Conservation (phyloP, 1,140 invertebrate species). For the Oncopodura yosiiana region DNA sequence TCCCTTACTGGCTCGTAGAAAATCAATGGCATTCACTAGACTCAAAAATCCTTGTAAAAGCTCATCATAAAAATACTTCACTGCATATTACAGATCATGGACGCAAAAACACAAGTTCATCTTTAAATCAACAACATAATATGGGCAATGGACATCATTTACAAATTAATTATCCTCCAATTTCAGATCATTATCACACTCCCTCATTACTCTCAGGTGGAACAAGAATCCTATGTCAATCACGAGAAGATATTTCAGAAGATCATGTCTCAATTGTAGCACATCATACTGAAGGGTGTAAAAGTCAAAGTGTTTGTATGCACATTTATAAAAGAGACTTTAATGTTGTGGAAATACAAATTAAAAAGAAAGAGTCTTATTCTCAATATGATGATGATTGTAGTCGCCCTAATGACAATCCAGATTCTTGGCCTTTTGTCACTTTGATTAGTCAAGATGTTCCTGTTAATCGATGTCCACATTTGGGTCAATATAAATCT, state of each 20-base stretch:
- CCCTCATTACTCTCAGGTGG: conserved; percentile 19
- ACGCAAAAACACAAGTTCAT: conserved; percentile 28
- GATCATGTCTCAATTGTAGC: conserved; percentile 51
- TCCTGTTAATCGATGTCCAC: conserved; percentile 27
- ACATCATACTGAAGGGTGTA: conserved; percentile 63
- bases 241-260: conserved; percentile 42
- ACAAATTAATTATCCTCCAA: background rate
- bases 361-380: conserved; percentile 25
- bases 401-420: conserved; percentile 6
- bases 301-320: conserved; percentile 48
- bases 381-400: conserved; percentile 12
- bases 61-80: conserved; percentile 61
- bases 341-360: conserved; percentile 45
- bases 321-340: conserved; percentile 46
- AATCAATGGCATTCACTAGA: conserved; percentile 72
- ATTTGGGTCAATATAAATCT: conserved; percentile 35
- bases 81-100: conserved; percentile 51
- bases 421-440: conserved; percentile 31
- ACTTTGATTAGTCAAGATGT: conserved; percentile 33
- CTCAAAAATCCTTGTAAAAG: conserved; percentile 58
- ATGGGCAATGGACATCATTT: background rate
- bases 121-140: background rate
- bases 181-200: background rate
- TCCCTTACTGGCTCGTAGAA: conserved; percentile 62
- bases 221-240: conserved; percentile 50